phyloP scores from a whole-genome alignment of 2,113 vertebrate species.

The Melospiza melodia region DNA sequence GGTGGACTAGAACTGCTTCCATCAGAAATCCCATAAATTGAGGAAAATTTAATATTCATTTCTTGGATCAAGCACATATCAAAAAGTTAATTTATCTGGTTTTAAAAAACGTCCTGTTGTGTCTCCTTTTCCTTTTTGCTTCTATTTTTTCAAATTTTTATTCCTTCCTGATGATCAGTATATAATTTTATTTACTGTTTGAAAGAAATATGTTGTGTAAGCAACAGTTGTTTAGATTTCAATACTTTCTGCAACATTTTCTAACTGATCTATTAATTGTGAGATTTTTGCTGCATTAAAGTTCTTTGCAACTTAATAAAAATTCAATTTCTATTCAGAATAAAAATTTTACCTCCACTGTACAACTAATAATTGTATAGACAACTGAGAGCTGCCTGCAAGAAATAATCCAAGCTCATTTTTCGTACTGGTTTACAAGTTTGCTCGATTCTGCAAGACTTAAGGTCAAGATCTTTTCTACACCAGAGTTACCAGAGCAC shows the following conservation, averaged over 20 bases:
- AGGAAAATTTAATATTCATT: neutral
- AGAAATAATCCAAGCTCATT: neutral
- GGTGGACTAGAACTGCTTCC: neutral
- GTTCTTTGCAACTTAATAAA: neutral
- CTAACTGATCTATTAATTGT: neutral
- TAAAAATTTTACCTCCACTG: neutral
- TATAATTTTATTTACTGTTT: neutral
- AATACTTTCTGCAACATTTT: neutral
- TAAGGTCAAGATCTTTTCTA: neutral
- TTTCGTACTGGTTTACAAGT: neutral
- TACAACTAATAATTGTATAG: neutral
- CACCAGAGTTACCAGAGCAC: neutral
- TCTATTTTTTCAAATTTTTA: neutral
- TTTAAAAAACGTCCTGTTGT: neutral
- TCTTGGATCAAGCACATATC: neutral
- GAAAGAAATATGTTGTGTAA: neutral
- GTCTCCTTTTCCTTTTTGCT: neutral
- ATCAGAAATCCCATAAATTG: neutral
- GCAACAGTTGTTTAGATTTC: neutral
- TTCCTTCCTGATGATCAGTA: neutral
- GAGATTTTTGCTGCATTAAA: neutral
- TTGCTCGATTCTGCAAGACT: neutral
- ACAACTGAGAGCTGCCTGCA: neutral
- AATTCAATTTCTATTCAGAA: neutral
- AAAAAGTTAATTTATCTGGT: neutral